A percentile compares a stretch with the other conserved stretches of the same genome.
phyloP scores from a whole-genome alignment of 2,888 invertebrate species.

The Calliphora vomitoria region DNA sequence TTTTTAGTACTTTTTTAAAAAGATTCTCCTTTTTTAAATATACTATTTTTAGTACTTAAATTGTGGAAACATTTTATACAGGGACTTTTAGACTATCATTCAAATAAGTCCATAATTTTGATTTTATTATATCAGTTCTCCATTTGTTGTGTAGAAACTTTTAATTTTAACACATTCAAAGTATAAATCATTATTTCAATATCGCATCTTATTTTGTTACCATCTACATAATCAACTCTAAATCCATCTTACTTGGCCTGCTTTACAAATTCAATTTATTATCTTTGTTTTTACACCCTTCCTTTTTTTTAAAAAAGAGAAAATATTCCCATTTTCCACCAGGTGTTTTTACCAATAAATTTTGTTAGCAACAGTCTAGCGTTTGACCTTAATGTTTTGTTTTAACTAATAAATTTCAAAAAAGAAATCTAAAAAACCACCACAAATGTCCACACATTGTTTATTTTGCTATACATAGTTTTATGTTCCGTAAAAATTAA shows the following conservation, averaged over 20 bases:
- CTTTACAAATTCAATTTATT: slow-evolving; percentile 10
- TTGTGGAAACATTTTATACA: too few relatives aligned
- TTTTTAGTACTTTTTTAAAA: too few relatives aligned
- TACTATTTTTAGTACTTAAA: too few relatives aligned
- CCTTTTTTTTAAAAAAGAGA: background rate
- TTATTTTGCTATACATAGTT: background rate
- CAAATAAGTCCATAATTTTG: too few relatives aligned
- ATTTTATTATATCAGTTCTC: too few relatives aligned
- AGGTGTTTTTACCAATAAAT: slow-evolving; percentile 64
- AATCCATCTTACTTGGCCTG: background rate
- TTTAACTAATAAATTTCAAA: slow-evolving; percentile 67
- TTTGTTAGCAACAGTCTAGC: slow-evolving; percentile 21
- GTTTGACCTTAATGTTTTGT: slow-evolving; percentile 70
- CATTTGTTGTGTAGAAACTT: too few relatives aligned
- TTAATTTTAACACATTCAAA: too few relatives aligned
- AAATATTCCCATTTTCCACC: slow-evolving; percentile 34
- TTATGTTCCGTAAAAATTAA: slow-evolving; percentile 34
- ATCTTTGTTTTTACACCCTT: slow-evolving; percentile 24
- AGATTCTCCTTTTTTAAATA: too few relatives aligned
- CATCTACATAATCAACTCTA: too few relatives aligned
- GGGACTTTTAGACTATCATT: too few relatives aligned
- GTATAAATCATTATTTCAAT: too few relatives aligned
- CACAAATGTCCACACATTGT: slow-evolving; percentile 68
- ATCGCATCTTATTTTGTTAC: too few relatives aligned
- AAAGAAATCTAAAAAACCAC: slow-evolving; percentile 63